Evolutionary conservation across 2,797 vertebrate genomes (phyloP), one percentile per base, ranked within the genome.

Genomic region (Champsocephalus esox): DNA sequence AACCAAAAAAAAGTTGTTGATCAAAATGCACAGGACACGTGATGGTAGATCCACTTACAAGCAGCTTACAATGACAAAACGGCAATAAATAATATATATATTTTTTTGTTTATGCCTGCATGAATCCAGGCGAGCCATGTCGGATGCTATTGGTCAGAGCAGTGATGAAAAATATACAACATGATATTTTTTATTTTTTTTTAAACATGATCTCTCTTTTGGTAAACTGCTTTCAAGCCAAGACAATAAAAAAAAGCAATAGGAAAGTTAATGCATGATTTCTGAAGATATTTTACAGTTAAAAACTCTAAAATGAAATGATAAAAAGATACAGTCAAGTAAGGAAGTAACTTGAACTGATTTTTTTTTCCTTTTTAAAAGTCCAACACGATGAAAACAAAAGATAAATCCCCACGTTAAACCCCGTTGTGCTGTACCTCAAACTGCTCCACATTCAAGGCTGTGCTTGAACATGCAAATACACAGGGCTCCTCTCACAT

Each of bases 51-150:
- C 88, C 79, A 91, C 83, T 87, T 87, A 90, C 87, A 92, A 89
- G 92, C 90, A 92, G 89, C 92, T 86, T 84, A 86, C 61, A 59
- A 88, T 79, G 84, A 93, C 90, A 93, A 38, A 93, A 93, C 87
- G 84, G 88, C 92, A 97, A 97, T 96, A 97, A 97, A 97, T 96
- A 96, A 95, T 94, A 93, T 91, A 81, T 91, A 82, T 56, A 54
- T 66, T 91, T 65, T 86, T 77, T 80, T 83, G 88, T 89, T 87
- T 83, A 77, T 87, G 75, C 93, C 80, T 91, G 88, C 88, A 93
- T 92, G 66, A 81, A 80, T 93, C 78, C 90, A 72, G 77, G 82
- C 57, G 89, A 92, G 90, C 75, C 88, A 74, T 87, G 88, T 88
- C 82, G 82, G 85, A 88, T 86, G 85, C 87, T 87, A 48, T 80